A percentile compares a stretch with the other conserved stretches of the same genome.
phyloP scores from a whole-genome alignment of 2,888 invertebrate species.

The Lithosia quadra region DNA sequence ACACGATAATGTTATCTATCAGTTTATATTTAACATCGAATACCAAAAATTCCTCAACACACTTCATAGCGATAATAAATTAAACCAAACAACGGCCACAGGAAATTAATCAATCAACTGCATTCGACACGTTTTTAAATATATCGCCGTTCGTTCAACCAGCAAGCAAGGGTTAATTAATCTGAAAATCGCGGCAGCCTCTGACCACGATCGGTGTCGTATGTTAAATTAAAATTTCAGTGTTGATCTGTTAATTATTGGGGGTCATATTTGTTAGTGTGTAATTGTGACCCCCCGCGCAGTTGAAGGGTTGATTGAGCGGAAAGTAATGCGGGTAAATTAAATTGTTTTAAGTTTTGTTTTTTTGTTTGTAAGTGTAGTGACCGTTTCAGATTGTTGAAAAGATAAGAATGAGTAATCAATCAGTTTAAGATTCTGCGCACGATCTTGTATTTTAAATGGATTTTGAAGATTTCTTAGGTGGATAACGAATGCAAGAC shows the following conservation, averaged over 20 bases:
- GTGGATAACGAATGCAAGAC: neutral
- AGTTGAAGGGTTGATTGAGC: conserved; percentile 49
- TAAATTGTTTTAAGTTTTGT: neutral
- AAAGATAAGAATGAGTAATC: neutral
- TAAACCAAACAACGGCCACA: conserved; percentile 43
- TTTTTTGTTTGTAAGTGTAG: neutral
- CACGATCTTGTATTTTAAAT: neutral
- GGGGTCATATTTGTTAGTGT: conserved; percentile 48
- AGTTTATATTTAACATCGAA: conserved; percentile 20
- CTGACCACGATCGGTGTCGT: conserved; percentile 44
- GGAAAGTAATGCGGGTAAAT: conserved; percentile 28
- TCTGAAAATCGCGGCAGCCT: conserved; percentile 56
- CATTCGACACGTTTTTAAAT: conserved; percentile 61
- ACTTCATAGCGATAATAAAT: conserved; percentile 47
- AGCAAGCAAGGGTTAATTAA: conserved; percentile 58
- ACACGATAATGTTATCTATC: conserved; percentile 15
- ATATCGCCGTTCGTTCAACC: conserved; percentile 47
- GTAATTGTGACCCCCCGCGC: conserved; percentile 30
- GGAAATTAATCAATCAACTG: conserved; percentile 64
- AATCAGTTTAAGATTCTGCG: neutral
- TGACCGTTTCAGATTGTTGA: neutral
- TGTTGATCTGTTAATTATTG: conserved; percentile 63
- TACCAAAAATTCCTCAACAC: conserved; percentile 25
- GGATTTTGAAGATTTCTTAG: neutral
- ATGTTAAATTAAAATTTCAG: conserved; percentile 61